Conservation (phyloP, 2,888 invertebrate genomes). For the Strigamia crassipes region DNA sequence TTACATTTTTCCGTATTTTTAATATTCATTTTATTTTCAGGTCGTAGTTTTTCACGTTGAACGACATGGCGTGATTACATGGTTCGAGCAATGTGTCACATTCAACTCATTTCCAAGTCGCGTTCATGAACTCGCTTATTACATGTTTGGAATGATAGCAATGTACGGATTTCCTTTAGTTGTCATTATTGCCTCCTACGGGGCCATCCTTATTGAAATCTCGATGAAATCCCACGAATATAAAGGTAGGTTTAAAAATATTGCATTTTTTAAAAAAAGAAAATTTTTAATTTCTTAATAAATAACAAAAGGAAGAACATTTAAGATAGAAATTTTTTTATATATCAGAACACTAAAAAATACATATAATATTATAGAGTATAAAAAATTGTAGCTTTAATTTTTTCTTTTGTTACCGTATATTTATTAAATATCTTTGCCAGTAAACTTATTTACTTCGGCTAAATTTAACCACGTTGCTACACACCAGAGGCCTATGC, state of each 20-base stretch:
- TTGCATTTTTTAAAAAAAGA: background rate
- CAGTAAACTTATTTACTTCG: too few species aligned
- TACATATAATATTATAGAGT: too few species aligned
- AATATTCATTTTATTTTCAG: conserved; percentile 62
- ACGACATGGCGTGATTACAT: conserved; percentile 77
- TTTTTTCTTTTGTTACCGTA: too few species aligned
- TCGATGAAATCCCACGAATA: conserved; percentile 55
- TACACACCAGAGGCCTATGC: too few species aligned
- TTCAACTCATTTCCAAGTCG: conserved; percentile 76
- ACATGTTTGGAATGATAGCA: conserved; percentile 78
- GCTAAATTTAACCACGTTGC: too few species aligned
- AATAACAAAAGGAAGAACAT: too few species aligned
- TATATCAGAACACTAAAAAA: too few species aligned
- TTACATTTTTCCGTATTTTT: background rate
- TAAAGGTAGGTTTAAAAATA: conserved; percentile 42
- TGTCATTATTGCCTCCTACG: conserved; percentile 85
- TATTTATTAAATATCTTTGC: too few species aligned
- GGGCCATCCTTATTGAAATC: conserved; percentile 84
- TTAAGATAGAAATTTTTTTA: too few species aligned
- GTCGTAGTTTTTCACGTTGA: conserved; percentile 83
- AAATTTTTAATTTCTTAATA: too few species aligned
- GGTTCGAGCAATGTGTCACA: conserved; percentile 90
- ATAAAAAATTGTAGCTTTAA: too few species aligned
- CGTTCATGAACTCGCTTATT: conserved; percentile 77
- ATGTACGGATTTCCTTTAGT: conserved; percentile 85